Evolutionary conservation across 2,113 vertebrate genomes (phyloP), one percentile per base, ranked within the genome.

Genomic region (Cebus imitator): DNA sequence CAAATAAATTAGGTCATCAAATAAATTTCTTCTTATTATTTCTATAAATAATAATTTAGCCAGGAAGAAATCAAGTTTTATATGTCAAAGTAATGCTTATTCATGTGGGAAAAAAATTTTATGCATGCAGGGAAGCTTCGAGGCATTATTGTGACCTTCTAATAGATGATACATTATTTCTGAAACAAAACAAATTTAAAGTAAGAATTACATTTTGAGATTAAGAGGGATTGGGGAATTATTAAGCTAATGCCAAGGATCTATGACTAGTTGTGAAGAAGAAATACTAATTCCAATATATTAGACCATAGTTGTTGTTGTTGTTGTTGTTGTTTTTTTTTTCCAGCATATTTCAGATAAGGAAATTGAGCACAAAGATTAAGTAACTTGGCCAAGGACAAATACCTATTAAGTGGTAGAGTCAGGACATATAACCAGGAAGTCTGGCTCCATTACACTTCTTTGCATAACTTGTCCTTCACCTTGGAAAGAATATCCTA

Each of bases 151-250:
- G n/a, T 84, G 45, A 70, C 21, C 25, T 94, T 95, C 55, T 58
- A 82, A 84, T 16, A 75, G 20, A 84, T 55, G 40, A 90, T 25
- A 90, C 9, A 87, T 80, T 87, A 80, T 84, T 95, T 95, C 6
- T 21, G 72, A 95, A 96, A 50, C 27, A 72, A 93, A 96, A 82
- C 70, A 37, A 75, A 86, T 78, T 86, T 95, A 78, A 89, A 95
- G 52, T 17, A 85, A 96, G 16, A 94, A 89, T 61, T 81, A 61
- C 8, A 96, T 61, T 92, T 90, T 82, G 16, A 82, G n/a, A 83
- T 83, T 73, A 94, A 89, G 16, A 94, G 20, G n/a, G 76, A 72
- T 45, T 35, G 92, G 4, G 35, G 7, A 87, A 94, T 70, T 82
- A 20, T n/a, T 82, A 96, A 82, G 43, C 32, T 85, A 75, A 97